phyloP scores from a whole-genome alignment of 2,888 invertebrate species.

The Hermaeophaga mercurialis region DNA sequence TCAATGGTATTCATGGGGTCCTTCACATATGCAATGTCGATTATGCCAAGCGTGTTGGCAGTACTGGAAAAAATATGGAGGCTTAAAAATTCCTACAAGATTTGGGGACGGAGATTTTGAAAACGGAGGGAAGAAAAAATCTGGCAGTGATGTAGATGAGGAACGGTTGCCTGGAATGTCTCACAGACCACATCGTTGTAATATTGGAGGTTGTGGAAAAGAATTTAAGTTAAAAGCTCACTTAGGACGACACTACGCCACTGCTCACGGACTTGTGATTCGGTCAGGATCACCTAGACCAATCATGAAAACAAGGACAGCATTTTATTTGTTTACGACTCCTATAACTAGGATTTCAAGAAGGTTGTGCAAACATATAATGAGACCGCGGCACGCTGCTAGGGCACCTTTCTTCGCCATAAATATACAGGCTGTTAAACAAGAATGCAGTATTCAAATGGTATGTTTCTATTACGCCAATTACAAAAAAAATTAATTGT shows the following conservation, averaged over 20 bases:
- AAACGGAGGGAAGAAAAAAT: constrained; percentile 58
- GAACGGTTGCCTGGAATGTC: constrained; percentile 61
- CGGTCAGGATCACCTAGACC: constrained; percentile 82
- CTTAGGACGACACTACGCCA: constrained; percentile 90
- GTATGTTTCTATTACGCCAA: no score
- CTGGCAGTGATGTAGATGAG: constrained; percentile 59
- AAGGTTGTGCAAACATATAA: constrained; percentile 80
- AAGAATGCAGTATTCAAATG: constrained; percentile 77
- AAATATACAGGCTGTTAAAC: constrained; percentile 76
- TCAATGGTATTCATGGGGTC: constrained; percentile 98
- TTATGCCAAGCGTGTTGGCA: constrained; percentile 94
- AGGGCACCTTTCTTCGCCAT: constrained; percentile 83
- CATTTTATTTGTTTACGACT: constrained; percentile 93
- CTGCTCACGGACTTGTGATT: constrained; percentile 82
- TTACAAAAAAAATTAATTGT: no score
- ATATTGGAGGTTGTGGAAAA: constrained; percentile 90
- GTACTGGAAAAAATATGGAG: constrained; percentile 99
- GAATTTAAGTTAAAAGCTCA: constrained; percentile 96
- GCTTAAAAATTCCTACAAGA: constrained; percentile 79
- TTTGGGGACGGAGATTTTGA: constrained; percentile 59
- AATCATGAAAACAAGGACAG: constrained; percentile 96
- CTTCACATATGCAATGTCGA: constrained; percentile 88
- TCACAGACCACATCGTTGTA: constrained; percentile 85
- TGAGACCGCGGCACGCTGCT: constrained; percentile 84
- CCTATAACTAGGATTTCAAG: constrained; percentile 89